A percentile compares a stretch with the other conserved stretches of the same genome.
Conservation (phyloP, 1,140 invertebrate species). For the Metaphire vulgaris region DNA sequence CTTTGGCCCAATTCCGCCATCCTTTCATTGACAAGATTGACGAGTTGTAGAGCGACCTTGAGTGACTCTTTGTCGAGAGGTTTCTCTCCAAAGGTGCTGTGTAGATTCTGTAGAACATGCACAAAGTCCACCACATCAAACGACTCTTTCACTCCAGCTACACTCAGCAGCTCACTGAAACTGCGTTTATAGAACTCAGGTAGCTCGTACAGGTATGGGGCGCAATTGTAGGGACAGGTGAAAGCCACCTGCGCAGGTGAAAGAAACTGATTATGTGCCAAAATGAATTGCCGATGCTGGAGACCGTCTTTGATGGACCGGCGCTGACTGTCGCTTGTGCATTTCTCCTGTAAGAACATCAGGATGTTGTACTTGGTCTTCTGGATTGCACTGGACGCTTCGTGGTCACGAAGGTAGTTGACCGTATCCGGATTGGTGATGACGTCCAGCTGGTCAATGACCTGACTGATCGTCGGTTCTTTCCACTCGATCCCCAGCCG, state of each 20-base stretch:
- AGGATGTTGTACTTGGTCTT: neutral
- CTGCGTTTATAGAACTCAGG: constrained; percentile 22
- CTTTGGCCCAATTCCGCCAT: constrained; percentile 22
- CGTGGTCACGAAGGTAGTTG: neutral
- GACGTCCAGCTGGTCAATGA: constrained; percentile 24
- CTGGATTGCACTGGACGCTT: neutral
- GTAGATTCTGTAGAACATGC: constrained; percentile 23
- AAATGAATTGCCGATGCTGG: constrained; percentile 8
- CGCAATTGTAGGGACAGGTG: constrained; percentile 16
- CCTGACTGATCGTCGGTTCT: constrained; percentile 15
- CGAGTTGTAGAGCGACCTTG: constrained; percentile 19
- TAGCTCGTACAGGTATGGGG: constrained; percentile 24
- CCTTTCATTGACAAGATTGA: constrained; percentile 22
- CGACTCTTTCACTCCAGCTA: constrained; percentile 11
- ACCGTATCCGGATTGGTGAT: constrained; percentile 14
- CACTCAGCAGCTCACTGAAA: constrained; percentile 19
- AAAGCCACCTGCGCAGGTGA: constrained; percentile 23
- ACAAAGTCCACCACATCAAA: constrained; percentile 27
- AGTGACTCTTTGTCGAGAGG: constrained; percentile 16
- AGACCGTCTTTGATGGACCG: constrained; percentile 13
- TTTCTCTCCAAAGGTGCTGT: neutral
- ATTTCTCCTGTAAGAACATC: constrained; percentile 25
- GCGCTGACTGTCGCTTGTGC: neutral
- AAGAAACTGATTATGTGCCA: constrained; percentile 23
- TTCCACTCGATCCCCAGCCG: constrained; percentile 10